Conservation (phyloP, 1,140 invertebrate genomes). For the Aphelenchoides besseyi region DNA sequence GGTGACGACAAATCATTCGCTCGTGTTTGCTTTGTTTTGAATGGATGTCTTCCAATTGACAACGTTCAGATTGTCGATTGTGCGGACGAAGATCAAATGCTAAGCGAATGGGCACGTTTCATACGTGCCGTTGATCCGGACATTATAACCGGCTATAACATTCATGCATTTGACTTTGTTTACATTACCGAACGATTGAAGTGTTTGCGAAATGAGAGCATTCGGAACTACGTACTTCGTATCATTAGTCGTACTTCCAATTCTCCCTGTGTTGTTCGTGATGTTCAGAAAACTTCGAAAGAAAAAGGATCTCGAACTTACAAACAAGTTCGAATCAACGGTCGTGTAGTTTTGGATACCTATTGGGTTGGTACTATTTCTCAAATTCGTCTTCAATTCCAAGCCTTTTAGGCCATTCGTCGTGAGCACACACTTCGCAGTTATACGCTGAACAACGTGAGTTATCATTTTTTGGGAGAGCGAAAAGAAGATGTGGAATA, state of each 20-base stretch:
- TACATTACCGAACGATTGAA: constrained; percentile 82
- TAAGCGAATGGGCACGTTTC: constrained; percentile 67
- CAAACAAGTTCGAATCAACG: neutral
- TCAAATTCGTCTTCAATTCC: neutral
- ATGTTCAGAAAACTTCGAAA: neutral
- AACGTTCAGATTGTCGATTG: constrained; percentile 83
- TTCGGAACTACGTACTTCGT: neutral
- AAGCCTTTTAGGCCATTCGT: constrained; percentile 71
- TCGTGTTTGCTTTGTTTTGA: constrained; percentile 89
- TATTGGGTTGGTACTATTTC: constrained; percentile 69
- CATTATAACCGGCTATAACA: constrained; percentile 97
- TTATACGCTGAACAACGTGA: constrained; percentile 95
- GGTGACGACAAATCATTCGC: constrained; percentile 81
- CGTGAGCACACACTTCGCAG: constrained; percentile 95
- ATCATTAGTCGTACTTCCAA: neutral
- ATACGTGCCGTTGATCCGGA: constrained; percentile 93
- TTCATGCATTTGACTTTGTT: constrained; percentile 97
- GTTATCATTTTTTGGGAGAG: constrained; percentile 94
- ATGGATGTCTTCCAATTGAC: constrained; percentile 89
- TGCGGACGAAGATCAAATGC: constrained; percentile 72
- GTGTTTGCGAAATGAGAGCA: constrained; percentile 60
- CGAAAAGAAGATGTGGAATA: constrained; percentile 99
- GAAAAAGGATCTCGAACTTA: neutral
- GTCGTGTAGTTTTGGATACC: constrained; percentile 85
- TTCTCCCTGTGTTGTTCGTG: neutral